phyloP scores from a whole-genome alignment of 2,888 invertebrate genomes.

The Macaria liturata region DNA sequence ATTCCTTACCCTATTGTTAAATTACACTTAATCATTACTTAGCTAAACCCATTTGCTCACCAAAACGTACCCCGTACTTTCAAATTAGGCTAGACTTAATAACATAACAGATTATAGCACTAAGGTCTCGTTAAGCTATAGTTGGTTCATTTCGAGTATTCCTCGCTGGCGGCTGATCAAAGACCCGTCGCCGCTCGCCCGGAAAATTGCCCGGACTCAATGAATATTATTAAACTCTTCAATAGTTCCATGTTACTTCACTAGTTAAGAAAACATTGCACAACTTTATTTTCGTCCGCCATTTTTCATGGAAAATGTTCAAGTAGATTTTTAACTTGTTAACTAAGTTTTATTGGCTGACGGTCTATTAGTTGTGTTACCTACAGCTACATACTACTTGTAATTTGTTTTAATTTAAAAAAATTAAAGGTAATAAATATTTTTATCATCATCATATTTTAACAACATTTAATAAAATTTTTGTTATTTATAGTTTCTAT shows the following conservation, averaged over 20 bases:
- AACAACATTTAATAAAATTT: too few species aligned
- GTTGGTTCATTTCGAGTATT: slow-evolving; percentile 68
- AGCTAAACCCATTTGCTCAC: too few species aligned
- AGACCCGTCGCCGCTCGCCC: slow-evolving; percentile 73
- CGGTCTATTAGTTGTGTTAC: slow-evolving; percentile 1
- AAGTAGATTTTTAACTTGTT: slow-evolving; percentile 17
- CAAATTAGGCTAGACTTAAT: neutral
- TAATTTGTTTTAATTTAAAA: too few species aligned
- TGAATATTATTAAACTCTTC: slow-evolving; percentile 82
- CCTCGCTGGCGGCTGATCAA: slow-evolving; percentile 73
- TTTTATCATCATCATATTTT: too few species aligned
- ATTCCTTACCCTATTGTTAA: too few species aligned
- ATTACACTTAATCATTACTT: too few species aligned
- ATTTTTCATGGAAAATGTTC: slow-evolving; percentile 14
- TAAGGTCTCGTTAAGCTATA: slow-evolving; percentile 50
- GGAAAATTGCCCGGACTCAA: slow-evolving; percentile 82
- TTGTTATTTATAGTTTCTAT: too few species aligned
- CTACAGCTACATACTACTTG: too few species aligned
- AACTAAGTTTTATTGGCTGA: slow-evolving; percentile 13
- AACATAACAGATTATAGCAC: slow-evolving; percentile 14
- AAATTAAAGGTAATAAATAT: too few species aligned
- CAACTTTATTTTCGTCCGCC: slow-evolving; percentile 31
- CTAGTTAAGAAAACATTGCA: slow-evolving; percentile 61
- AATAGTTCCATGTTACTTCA: slow-evolving; percentile 74
- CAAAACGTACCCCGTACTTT: slow-evolving; percentile 3